Evolutionary conservation across 2,888 invertebrate species (phyloP).

Genomic region (Norana najaformis): DNA sequence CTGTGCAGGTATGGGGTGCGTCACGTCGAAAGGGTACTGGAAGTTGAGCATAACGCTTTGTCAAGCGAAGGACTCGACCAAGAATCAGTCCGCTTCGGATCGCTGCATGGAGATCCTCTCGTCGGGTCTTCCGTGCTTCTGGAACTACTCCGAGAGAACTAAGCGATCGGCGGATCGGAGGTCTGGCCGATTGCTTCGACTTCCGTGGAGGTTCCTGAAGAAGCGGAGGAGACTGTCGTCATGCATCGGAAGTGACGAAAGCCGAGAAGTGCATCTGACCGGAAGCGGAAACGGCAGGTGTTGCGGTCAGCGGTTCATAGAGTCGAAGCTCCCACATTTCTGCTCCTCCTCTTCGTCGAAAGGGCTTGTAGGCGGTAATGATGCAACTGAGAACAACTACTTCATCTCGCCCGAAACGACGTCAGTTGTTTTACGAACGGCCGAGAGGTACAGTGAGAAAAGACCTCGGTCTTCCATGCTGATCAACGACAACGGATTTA

Average conservation of each 20-base stretch:
- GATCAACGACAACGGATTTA: conserved; percentile 16
- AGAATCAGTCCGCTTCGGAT: not conserved
- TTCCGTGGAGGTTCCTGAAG: conserved; percentile 1
- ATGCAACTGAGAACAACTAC: not conserved
- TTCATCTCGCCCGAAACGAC: not conserved
- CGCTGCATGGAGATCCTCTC: conserved; percentile 8
- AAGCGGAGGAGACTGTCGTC: not conserved
- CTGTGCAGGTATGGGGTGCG: not conserved
- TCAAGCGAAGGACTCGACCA: not conserved
- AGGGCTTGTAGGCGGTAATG: not conserved
- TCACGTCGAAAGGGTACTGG: conserved; percentile 15
- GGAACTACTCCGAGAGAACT: not conserved
- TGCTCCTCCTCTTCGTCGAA: not conserved
- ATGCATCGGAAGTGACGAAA: not conserved
- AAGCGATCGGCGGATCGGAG: not conserved
- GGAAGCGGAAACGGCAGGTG: not conserved
- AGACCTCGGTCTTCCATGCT: not conserved
- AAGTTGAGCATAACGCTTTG: not conserved
- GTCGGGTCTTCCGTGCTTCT: not conserved
- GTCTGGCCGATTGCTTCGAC: not conserved
- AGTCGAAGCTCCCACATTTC: not conserved
- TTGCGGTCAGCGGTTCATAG: not conserved
- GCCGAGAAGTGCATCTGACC: not conserved
- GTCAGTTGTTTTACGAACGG: not conserved
- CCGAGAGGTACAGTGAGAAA: not conserved